Evolutionary conservation across 2,888 invertebrate genomes (phyloP), one percentile per base, ranked within the genome.

Genomic region (Stramonita haemastoma): DNA sequence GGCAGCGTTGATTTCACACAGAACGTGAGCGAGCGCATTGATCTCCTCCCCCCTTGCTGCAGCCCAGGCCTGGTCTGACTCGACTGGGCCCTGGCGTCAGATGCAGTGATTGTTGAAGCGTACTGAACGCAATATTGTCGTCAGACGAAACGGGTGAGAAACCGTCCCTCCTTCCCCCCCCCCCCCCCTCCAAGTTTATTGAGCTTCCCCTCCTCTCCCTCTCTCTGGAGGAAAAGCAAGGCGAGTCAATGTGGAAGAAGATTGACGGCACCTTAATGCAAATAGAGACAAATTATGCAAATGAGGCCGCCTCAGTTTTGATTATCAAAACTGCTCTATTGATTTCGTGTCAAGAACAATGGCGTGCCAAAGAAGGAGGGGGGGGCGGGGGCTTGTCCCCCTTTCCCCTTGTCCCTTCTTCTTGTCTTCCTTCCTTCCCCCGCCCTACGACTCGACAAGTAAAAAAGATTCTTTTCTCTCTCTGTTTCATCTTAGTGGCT

Each of bases 281-380:
- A 84, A 89, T 89, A 84, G 70, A 84, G 73, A 83, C 84, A 85
- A 89, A 89, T 84, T 85, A 89, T 89, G 89, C 77, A 89, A 85
- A 89, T 89, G 83, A 57, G 70, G 70, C 83, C 0, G 66, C 57
- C 84, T 85, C 70, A 60, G 85, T 85, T 89, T 89, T 89, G 84
- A 84, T 89, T 73, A 89, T 89, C 70, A 89, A 46, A n/a, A 85
- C 56, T 77, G 73, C 77, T n/a, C 57, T 84, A 89, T 89, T 89
- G 89, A 73, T 85, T 85, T 85, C 29, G 6, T 73, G 66, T 83
- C 70, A 26, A n/a, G 73, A 46, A 73, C 77, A 77, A 77, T 73
- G 77, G 77, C 87, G n/a, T 77, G 87, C 36, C 26, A 83, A 46
- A 83, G 17, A 60, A 0, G 70, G 15, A 17, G 57, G 57, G 15